Evolutionary conservation across 2,888 invertebrate species (phyloP).

Genomic region (Dolichopus griseipennis): DNA sequence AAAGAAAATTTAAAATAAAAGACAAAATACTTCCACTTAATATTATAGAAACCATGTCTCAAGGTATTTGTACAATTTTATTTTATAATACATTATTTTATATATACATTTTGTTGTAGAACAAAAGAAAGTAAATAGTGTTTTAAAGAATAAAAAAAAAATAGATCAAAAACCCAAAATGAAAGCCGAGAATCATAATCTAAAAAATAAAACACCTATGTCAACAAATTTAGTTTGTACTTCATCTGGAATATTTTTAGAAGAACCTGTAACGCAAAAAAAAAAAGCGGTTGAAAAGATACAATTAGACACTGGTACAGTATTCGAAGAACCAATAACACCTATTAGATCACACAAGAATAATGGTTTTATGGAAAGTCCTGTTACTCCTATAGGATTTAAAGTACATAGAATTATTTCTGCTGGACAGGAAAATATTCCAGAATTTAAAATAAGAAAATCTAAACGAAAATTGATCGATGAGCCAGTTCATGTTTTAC

Average conservation of each 20-base stretch:
- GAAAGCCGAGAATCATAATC: background rate
- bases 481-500: slow-evolving; percentile 21
- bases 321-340: slow-evolving; percentile 33
- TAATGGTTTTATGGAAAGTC: slow-evolving; percentile 30
- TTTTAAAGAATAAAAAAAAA: background rate
- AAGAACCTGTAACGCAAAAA: slow-evolving; percentile 10
- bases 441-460: slow-evolving; percentile 14
- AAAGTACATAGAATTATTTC: slow-evolving; percentile 25
- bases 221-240: slow-evolving; percentile 5
- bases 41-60: background rate
- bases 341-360: slow-evolving; percentile 23
- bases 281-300: slow-evolving; percentile 7
- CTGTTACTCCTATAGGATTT: slow-evolving; percentile 30
- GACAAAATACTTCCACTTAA: background rate
- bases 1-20: background rate
- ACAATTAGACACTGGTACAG: slow-evolving; percentile 30
- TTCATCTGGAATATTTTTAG: slow-evolving; percentile 15
- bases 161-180: background rate
- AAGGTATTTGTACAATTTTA: background rate
- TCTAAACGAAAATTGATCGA: slow-evolving; percentile 20
- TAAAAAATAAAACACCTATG: background rate
- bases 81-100: background rate
- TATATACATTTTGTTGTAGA: background rate
- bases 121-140: background rate
- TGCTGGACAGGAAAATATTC: slow-evolving; percentile 21